Evolutionary conservation across 2,113 vertebrate species (phyloP).

Genomic region (Ascaphus truei): DNA sequence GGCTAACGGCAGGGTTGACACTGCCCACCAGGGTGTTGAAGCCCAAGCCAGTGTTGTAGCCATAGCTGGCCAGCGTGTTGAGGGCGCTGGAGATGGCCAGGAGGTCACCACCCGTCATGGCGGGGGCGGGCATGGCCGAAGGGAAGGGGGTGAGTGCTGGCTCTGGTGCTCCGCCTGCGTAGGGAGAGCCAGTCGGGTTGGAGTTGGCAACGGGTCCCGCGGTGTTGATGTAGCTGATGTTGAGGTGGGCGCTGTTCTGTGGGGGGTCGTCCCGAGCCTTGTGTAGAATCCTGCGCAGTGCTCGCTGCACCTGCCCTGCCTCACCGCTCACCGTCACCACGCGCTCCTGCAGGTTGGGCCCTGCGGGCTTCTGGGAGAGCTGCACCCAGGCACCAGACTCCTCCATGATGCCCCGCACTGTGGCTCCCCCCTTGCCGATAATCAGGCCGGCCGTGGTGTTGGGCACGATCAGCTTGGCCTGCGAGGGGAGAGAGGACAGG

Average conservation of each 20-base stretch:
- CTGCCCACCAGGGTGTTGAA: constrained; percentile 85
- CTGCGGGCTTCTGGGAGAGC: constrained; percentile 88
- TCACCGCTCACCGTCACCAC: constrained; percentile 92
- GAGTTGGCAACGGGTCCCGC: constrained; percentile 90
- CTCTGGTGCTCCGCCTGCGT: constrained; percentile 85
- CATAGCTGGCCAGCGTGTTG: constrained; percentile 90
- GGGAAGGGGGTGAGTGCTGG: constrained; percentile 70
- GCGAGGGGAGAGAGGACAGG: constrained; percentile 39
- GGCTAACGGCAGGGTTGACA: constrained; percentile 85
- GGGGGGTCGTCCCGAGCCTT: constrained; percentile 88
- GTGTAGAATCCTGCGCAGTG: constrained; percentile 87
- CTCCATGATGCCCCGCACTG: constrained; percentile 91
- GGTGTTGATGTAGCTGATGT: constrained; percentile 92
- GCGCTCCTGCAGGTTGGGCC: constrained; percentile 88
- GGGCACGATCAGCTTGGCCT: constrained; percentile 91
- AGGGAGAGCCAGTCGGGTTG: constrained; percentile 91
- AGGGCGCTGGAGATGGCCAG: constrained; percentile 88
- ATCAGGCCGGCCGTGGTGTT: constrained; percentile 91
- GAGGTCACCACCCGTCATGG: constrained; percentile 86
- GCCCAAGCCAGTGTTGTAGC: constrained; percentile 89
- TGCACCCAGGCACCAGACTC: constrained; percentile 92
- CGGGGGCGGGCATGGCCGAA: constrained; percentile 75
- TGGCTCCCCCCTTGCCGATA: constrained; percentile 88
- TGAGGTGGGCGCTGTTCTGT: constrained; percentile 91
- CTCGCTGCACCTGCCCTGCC: constrained; percentile 85